Conservation (phyloP, 2,113 vertebrate species). For the Panurus biarmicus region DNA sequence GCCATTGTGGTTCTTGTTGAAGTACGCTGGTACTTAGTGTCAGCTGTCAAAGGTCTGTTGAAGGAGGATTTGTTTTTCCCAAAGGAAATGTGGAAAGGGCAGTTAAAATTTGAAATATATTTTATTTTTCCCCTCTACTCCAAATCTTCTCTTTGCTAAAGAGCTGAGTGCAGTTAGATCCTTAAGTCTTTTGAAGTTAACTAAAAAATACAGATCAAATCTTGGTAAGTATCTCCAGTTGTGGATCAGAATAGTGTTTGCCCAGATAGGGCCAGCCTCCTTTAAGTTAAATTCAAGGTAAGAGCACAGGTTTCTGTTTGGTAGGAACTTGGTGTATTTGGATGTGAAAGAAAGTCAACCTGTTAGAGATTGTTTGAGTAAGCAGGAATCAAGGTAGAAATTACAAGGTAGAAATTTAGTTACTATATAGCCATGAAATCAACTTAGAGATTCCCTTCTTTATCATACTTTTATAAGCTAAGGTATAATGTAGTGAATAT, state of each 20-base stretch:
- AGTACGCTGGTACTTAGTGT: not conserved
- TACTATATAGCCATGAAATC: not conserved
- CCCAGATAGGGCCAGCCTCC: not conserved
- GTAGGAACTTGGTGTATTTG: not conserved
- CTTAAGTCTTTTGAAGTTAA: not conserved
- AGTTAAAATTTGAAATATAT: not conserved
- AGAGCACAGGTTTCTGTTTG: not conserved
- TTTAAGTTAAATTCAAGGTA: not conserved
- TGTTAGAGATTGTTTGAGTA: not conserved
- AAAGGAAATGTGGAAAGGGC: not conserved
- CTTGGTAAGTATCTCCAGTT: not conserved
- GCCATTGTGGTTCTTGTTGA: not conserved
- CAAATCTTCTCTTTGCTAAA: not conserved
- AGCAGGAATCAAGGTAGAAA: not conserved
- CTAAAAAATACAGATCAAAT: not conserved
- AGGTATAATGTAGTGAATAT: not conserved
- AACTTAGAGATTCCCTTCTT: not conserved
- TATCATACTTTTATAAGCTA: not conserved
- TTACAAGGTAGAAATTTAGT: not conserved
- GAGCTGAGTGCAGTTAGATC: not conserved
- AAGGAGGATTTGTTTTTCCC: not conserved
- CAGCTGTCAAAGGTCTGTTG: not conserved
- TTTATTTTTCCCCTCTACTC: rapidly evolving
- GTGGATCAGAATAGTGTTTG: not conserved
- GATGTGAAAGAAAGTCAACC: not conserved